Conservation (phyloP, 1,140 invertebrate species). For the Diabrotica undecimpunctata region DNA sequence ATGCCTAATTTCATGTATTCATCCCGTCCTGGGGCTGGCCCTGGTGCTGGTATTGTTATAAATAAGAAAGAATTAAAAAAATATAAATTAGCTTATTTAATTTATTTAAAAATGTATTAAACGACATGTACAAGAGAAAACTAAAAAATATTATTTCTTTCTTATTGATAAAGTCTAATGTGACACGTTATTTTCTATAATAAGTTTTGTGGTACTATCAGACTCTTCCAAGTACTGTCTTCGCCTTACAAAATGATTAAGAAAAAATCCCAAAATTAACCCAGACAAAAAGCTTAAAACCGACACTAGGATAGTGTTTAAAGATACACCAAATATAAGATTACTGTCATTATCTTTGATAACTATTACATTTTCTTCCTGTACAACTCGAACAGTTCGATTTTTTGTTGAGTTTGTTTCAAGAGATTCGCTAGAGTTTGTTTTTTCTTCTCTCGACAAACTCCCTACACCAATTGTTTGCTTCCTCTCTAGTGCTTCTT, state of each 20-base stretch:
- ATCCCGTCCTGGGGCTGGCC: no score
- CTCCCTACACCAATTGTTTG: not conserved
- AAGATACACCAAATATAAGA: not conserved
- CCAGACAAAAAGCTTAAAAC: constrained; percentile 9
- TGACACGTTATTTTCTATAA: not conserved
- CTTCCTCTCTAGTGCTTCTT: not conserved
- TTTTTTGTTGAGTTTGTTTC: not conserved
- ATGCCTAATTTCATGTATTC: no score
- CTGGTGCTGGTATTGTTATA: no score
- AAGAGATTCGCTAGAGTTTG: not conserved
- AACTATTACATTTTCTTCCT: no score
- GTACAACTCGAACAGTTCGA: not conserved
- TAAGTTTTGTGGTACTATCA: constrained; percentile 14
- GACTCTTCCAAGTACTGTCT: constrained; percentile 5
- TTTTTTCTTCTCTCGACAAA: no score
- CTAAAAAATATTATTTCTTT: no score
- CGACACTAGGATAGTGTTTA: not conserved
- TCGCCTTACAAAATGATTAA: not conserved
- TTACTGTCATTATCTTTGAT: not conserved
- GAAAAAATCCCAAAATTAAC: constrained; percentile 2
- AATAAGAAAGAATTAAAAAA: no score
- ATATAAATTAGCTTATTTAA: no score
- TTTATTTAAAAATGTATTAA: no score
- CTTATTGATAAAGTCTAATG: no score
- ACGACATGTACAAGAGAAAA: no score